phyloP scores from a whole-genome alignment of 2,888 invertebrate species.

The Lasioglossum villosulum region DNA sequence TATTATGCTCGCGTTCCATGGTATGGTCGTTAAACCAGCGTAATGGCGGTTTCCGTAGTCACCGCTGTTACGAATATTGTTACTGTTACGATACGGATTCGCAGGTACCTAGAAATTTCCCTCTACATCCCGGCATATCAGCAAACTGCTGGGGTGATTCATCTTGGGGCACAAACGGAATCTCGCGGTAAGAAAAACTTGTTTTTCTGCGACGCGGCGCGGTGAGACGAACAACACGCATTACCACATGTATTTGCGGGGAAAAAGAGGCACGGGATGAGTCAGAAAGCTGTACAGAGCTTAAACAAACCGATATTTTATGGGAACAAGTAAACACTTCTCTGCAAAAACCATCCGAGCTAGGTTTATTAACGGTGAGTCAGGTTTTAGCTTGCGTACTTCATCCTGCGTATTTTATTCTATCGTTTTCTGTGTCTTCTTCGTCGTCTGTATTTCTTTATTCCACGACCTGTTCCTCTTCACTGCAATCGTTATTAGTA shows the following conservation, averaged over 20 bases:
- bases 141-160: no score
- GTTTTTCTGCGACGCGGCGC: neutral
- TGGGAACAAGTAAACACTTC: neutral
- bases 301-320: neutral
- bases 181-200: neutral
- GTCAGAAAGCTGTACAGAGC: neutral
- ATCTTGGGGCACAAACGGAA: neutral
- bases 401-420: neutral
- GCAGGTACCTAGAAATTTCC: slow-evolving; percentile 23
- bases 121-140: neutral
- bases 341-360: neutral
- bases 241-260: neutral
- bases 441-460: neutral
- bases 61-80: slow-evolving; percentile 35
- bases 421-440: neutral
- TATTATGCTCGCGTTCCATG: slow-evolving; percentile 51
- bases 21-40: slow-evolving; percentile 43
- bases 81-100: slow-evolving; percentile 35
- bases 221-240: neutral
- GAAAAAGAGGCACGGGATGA: neutral
- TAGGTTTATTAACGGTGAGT: neutral
- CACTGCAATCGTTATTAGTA: no score
- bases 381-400: neutral
- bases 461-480: neutral
- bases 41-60: slow-evolving; percentile 50